These are phyloP conservation scores for Nephila pilipes DNA, from an alignment of 1,140 invertebrate species.

Conservation along the genomic window DNA sequence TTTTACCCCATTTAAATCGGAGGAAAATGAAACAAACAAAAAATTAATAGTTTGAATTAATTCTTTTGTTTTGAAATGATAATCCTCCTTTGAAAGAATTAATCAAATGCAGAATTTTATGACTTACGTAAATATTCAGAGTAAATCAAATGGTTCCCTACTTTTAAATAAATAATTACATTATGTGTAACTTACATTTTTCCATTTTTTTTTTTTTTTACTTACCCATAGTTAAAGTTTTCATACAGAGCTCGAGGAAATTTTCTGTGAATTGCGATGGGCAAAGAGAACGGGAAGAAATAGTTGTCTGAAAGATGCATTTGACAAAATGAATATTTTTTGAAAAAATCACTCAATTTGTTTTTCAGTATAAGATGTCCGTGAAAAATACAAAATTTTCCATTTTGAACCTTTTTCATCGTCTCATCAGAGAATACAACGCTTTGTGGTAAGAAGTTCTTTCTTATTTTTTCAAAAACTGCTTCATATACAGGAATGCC, in stretches of 20 bases:
- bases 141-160: no score
- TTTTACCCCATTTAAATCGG: no score
- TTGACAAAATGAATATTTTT: neutral
- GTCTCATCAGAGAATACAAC: neutral
- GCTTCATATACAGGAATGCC: neutral
- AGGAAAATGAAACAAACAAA: no score
- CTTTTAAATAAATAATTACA: no score
- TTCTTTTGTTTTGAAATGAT: no score
- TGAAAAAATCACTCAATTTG: neutral
- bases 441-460: neutral
- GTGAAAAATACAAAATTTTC: slow-evolving; percentile 23
- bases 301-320: slow-evolving; percentile 28
- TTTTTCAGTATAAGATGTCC: slow-evolving; percentile 26
- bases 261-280: neutral
- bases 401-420: neutral
- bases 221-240: slow-evolving; percentile 37
- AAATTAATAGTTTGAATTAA: no score
- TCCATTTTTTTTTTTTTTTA: neutral
- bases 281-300: slow-evolving; percentile 39
- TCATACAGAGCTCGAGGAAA: neutral
- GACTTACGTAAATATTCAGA: no score
- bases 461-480: neutral
- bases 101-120: no score
- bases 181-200: no score
- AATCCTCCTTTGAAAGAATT: no score